Conservation (phyloP, 2,797 vertebrate genomes). For the Petrocephalus sullivani region DNA sequence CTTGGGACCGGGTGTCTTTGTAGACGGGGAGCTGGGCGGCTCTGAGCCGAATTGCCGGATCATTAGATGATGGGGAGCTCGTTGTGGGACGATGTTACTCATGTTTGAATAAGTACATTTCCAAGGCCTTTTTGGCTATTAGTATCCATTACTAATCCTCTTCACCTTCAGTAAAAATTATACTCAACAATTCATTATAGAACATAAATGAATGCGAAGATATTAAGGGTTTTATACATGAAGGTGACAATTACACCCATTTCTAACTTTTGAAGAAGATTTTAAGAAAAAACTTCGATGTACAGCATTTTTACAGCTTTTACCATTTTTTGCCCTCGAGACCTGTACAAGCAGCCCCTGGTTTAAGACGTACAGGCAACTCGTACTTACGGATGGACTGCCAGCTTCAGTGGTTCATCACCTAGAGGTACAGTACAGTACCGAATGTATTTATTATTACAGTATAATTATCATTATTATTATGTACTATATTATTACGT, state of each 20-base stretch:
- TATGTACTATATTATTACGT: not conserved
- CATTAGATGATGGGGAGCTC: not conserved
- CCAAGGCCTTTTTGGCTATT: not conserved
- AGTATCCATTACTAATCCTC: not conserved
- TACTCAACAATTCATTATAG: not conserved
- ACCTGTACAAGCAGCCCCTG: not conserved
- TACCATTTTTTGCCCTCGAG: not conserved
- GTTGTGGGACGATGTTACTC: not conserved
- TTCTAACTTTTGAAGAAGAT: not conserved
- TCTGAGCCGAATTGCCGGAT: not conserved
- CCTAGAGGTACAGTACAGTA: not conserved
- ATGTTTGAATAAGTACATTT: not conserved
- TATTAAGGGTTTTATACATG: not conserved
- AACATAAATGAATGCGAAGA: not conserved
- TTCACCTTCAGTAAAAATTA: not conserved
- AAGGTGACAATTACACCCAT: not conserved
- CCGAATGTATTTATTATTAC: not conserved
- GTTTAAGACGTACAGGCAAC: not conserved
- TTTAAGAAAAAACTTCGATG: not conserved
- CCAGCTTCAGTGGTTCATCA: not conserved
- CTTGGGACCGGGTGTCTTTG: not conserved
- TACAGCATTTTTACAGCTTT: not conserved
- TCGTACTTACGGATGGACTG: not conserved
- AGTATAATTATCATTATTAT: not conserved
- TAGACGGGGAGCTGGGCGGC: not conserved